Base-by-base conservation (phyloP, 1,140 invertebrate genomes). In the Vanessa tameamea region DNA sequence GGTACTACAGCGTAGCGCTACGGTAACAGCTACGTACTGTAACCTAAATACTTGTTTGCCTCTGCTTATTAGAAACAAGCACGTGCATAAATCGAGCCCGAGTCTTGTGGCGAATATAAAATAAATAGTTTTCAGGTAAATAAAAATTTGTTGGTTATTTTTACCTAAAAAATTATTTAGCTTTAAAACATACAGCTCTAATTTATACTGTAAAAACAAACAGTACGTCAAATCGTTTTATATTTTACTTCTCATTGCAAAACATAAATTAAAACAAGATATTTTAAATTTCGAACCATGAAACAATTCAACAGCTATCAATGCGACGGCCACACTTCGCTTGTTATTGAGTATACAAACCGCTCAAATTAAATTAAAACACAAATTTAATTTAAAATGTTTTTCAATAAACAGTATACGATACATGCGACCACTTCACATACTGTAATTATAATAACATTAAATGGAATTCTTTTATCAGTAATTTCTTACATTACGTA, bases 361-460 rank as follows among this genome's bases (percentile, higher is more conserved):
- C 72, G 26, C 72, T 50, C 37, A 50, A 67, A 73, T 61, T 63
- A 51, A 73, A 73, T 73, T 73, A 68, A 73, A 31, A 61, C 55
- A 73, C 61, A 63, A 68, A 68, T 73, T 67, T 53, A 68, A 73
- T 63, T 69, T 64, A 47, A 55, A 73, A 48, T 16, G 55, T 51
- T 68, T 68, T 68, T 67, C 65, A 73, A 55, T 73, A 73, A 68
- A 63, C 68, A 70, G 7, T 37, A 14, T 57, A 55, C 6, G 50
- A 43, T 68, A 64, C 37, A 47, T 43, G 15, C 31, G 26, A 43
- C 59, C 57, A 37, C 23, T 61, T 26, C 20, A 23, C 23, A n/a
- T 13, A 43, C 57, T 31, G 57, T 61, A 61, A 61, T 37, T 31
- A 61, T 37, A 61, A 61, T 61, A n/a, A 15, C n/a, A 14, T n/a